Conservation (phyloP, 2,113 vertebrate species). For the Morone saxatilis region DNA sequence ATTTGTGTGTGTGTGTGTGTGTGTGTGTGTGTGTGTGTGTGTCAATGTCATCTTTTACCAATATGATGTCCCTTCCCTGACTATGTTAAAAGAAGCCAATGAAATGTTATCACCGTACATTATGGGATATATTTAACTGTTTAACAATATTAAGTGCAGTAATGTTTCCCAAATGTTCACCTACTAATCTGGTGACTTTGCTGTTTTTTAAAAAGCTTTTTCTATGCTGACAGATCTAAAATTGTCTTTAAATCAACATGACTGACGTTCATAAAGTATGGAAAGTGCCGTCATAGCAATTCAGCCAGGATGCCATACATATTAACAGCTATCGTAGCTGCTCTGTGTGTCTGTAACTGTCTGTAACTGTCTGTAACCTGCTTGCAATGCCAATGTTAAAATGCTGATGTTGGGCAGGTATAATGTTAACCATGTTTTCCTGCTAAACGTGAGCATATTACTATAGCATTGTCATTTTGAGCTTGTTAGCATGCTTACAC, state of each 20-base stretch:
- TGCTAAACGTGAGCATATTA: background rate
- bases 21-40: background rate
- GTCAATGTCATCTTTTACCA: conserved; percentile 28
- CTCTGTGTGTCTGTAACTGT: background rate
- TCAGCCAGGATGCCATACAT: background rate
- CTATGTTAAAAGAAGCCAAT: background rate
- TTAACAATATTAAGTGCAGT: background rate
- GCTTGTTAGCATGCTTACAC: background rate
- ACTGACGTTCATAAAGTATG: background rate
- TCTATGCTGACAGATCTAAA: background rate
- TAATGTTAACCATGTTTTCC: background rate
- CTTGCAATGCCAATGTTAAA: background rate
- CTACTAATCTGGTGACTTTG: background rate
- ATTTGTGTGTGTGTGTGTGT: conserved; percentile 9
- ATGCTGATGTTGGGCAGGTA: too few species aligned
- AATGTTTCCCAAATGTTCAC: background rate
- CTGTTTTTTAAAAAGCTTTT: background rate
- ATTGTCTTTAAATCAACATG: background rate
- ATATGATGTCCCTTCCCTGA: conserved; percentile 9
- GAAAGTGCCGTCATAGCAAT: background rate
- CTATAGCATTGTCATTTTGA: background rate
- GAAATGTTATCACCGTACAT: background rate
- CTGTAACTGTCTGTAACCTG: background rate
- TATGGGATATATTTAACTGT: background rate
- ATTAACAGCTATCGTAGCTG: background rate